phyloP scores from a whole-genome alignment of 2,797 vertebrate genomes.

The Delichon dasypus region DNA sequence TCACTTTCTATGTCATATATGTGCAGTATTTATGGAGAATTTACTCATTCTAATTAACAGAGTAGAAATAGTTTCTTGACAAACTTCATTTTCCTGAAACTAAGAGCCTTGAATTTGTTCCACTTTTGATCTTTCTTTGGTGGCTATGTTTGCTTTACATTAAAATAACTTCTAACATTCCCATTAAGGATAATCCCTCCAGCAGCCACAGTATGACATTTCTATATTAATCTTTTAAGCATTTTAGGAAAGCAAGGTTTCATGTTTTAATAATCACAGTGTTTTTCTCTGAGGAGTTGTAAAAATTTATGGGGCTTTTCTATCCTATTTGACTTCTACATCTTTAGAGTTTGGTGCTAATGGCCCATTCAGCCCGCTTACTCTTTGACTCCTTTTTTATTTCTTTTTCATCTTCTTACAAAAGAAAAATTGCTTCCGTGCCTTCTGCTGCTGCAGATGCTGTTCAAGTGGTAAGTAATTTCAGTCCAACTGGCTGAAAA shows the following conservation, averaged over 20 bases:
- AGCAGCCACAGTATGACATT: constrained; percentile 65
- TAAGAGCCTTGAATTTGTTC: constrained; percentile 43
- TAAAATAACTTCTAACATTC: constrained; percentile 69
- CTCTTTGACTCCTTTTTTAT: constrained; percentile 49
- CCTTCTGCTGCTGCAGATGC: constrained; percentile 30
- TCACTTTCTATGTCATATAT: constrained; percentile 28
- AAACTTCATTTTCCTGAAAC: constrained; percentile 58
- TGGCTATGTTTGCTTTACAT: constrained; percentile 70
- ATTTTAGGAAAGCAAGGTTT: constrained; percentile 70
- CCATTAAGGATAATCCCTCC: constrained; percentile 70
- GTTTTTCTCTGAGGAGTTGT: constrained; percentile 67
- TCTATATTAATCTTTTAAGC: constrained; percentile 72
- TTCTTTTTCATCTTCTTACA: constrained; percentile 68
- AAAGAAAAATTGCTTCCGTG: constrained; percentile 55
- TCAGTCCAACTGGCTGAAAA: constrained; percentile 21
- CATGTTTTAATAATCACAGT: constrained; percentile 73
- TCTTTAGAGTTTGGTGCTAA: constrained; percentile 69
- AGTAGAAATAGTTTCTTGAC: constrained; percentile 39
- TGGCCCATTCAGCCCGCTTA: constrained; percentile 60
- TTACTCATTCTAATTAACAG: constrained; percentile 44
- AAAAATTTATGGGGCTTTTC: constrained; percentile 73
- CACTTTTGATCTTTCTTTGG: constrained; percentile 63
- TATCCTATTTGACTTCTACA: constrained; percentile 71
- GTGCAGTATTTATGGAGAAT: constrained; percentile 38
- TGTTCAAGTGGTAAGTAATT: constrained; percentile 29